A percentile compares a stretch with the other conserved stretches of the same genome.
Conservation (phyloP, 1,140 invertebrate genomes). For the Camponotus floridanus region DNA sequence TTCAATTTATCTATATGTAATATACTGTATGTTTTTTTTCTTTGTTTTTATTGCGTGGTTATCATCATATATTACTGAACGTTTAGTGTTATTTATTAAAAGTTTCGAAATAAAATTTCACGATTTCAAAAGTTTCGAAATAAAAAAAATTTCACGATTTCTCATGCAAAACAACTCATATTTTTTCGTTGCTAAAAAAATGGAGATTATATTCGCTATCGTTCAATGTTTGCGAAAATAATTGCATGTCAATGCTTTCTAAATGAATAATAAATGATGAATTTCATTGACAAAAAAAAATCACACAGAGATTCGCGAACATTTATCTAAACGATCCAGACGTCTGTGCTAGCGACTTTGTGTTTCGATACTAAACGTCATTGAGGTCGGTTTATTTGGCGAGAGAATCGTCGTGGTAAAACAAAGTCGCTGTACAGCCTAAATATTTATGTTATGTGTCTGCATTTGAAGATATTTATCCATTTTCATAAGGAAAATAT, state of each 20-base stretch:
- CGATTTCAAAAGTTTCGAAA: background rate
- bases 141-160: background rate
- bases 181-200: background rate
- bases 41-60: background rate
- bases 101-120: background rate
- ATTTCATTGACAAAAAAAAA: slow-evolving; percentile 13
- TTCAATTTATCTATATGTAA: background rate
- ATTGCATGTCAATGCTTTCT: slow-evolving; percentile 35
- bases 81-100: background rate
- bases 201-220: background rate
- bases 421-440: background rate
- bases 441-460: slow-evolving; percentile 33
- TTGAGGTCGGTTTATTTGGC: slow-evolving; percentile 30
- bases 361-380: slow-evolving; percentile 25
- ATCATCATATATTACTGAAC: background rate
- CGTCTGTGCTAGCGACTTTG: slow-evolving; percentile 3
- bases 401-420: slow-evolving; percentile 1
- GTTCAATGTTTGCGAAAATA: slow-evolving; percentile 30
- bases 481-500: background rate
- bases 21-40: too few relatives aligned
- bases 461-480: background rate
- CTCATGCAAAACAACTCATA: too few relatives aligned
- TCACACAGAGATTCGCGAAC: background rate
- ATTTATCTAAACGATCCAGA: slow-evolving; percentile 26
- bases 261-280: slow-evolving; percentile 28